A percentile compares a stretch with the other conserved stretches of the same genome.
phyloP scores from a whole-genome alignment of 2,113 vertebrate genomes.

The Pterocles orientalis region DNA sequence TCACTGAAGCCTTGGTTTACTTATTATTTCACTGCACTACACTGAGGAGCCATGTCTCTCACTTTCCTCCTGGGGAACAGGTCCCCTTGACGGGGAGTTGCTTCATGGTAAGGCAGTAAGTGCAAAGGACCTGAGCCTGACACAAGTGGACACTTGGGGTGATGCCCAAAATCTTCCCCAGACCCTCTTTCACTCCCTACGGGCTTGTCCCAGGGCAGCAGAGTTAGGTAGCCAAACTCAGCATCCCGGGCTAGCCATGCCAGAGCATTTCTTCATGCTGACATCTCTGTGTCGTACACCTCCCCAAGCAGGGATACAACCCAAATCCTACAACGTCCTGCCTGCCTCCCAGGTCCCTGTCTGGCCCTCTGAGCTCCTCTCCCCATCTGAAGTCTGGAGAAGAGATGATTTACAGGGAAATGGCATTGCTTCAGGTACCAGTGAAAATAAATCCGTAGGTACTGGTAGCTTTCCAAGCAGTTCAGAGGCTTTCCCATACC shows the following conservation, averaged over 20 bases:
- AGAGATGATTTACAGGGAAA: neutral
- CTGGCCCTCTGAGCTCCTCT: neutral
- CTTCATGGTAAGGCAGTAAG: neutral
- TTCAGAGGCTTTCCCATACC: neutral
- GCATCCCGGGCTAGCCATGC: neutral
- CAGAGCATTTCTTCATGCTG: neutral
- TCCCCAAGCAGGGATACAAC: neutral
- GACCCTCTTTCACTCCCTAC: neutral
- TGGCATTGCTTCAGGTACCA: neutral
- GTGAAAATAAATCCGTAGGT: neutral
- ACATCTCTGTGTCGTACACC: neutral
- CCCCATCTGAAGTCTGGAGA: neutral
- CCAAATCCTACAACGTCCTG: neutral
- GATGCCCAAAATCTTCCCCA: neutral
- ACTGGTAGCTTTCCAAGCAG: neutral
- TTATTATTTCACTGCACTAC: neutral
- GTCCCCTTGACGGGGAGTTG: fast-evolving
- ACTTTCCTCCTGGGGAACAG: neutral
- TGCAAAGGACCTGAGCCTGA: fast-evolving
- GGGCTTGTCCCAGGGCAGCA: neutral
- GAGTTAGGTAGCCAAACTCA: neutral
- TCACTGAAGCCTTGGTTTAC: neutral
- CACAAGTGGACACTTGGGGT: fast-evolving
- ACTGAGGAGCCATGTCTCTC: neutral
- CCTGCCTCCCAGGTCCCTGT: neutral